These are phyloP conservation scores for Megaleporinus macrocephalus DNA, from an alignment of 2,113 vertebrate species.

Conservation along the genomic window DNA sequence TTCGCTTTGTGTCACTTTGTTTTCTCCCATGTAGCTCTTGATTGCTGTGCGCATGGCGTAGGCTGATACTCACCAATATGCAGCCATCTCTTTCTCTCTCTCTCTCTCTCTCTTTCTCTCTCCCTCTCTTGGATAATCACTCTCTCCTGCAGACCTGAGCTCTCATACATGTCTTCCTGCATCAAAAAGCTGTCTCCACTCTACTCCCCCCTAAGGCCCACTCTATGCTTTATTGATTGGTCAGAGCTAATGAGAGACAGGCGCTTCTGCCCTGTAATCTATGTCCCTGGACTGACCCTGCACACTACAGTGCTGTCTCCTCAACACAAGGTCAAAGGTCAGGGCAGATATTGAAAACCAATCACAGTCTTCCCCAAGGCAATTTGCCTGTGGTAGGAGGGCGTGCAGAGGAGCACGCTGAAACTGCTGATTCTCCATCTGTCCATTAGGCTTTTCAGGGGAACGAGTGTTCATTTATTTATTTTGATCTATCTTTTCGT, in stretches of 20 bases:
- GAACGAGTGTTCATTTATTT: not conserved
- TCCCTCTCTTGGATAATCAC: slow-evolving; percentile 18
- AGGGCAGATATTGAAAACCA: slow-evolving; percentile 53
- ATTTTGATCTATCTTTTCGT: not conserved
- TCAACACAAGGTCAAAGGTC: slow-evolving; percentile 44
- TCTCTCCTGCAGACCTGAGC: not conserved
- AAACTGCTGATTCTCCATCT: slow-evolving; percentile 40
- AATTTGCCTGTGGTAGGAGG: slow-evolving; percentile 43
- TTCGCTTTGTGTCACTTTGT: slow-evolving; percentile 32
- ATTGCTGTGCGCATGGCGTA: slow-evolving; percentile 9
- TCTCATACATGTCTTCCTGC: not conserved
- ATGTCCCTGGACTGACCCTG: slow-evolving; percentile 34
- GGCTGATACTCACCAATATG: not conserved
- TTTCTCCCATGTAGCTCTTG: slow-evolving; percentile 32
- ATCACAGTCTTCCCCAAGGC: slow-evolving; percentile 24
- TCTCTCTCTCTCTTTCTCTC: not conserved
- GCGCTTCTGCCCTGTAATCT: slow-evolving; percentile 37
- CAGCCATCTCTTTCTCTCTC: not conserved
- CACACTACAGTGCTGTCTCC: slow-evolving; percentile 9
- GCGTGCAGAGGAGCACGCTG: not conserved
- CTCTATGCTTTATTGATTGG: slow-evolving; percentile 28
- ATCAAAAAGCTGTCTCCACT: not conserved
- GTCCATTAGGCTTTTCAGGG: slow-evolving; percentile 24
- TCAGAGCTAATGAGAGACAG: slow-evolving; percentile 42
- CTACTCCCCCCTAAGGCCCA: not conserved